Percentiles rank a stretch among this genome's conserved stretches.
Evolutionary conservation across 2,113 vertebrate genomes (phyloP).

Genomic region (Nycticorax nycticorax): DNA sequence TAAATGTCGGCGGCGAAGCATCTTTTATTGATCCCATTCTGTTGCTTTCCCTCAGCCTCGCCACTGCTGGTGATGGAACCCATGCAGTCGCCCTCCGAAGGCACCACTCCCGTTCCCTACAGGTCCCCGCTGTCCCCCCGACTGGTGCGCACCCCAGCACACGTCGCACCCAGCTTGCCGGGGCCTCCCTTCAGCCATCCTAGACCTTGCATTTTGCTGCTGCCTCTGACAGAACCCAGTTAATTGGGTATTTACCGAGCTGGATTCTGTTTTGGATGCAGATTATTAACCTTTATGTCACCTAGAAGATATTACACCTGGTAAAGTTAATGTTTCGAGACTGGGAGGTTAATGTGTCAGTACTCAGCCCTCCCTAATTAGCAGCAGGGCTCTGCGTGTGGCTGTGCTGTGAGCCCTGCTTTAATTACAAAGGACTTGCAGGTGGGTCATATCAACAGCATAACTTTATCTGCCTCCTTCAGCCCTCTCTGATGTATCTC

Average conservation of each 20-base stretch:
- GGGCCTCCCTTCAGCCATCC: neutral
- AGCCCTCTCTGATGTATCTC: neutral
- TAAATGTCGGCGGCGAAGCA: neutral
- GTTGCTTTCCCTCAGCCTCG: neutral
- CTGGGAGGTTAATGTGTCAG: slow-evolving; percentile 25
- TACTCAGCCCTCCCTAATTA: slow-evolving; percentile 33
- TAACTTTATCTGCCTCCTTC: neutral
- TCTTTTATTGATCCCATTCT: neutral
- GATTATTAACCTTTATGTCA: slow-evolving; percentile 64
- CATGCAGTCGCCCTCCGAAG: neutral
- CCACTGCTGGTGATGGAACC: neutral
- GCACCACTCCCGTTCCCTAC: neutral
- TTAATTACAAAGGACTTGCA: neutral
- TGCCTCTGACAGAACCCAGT: neutral
- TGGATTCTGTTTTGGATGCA: slow-evolving; percentile 41
- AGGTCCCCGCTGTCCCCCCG: neutral
- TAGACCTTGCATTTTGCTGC: neutral
- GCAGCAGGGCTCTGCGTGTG: neutral
- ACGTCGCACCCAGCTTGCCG: neutral
- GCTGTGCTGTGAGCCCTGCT: neutral
- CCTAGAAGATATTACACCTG: slow-evolving; percentile 41
- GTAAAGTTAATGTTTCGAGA: slow-evolving; percentile 55
- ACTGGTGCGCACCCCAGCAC: neutral
- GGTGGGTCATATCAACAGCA: neutral
- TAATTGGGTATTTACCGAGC: slow-evolving; percentile 29